Conservation (phyloP, 2,113 vertebrate genomes). For the Gymnocephalus cernua region DNA sequence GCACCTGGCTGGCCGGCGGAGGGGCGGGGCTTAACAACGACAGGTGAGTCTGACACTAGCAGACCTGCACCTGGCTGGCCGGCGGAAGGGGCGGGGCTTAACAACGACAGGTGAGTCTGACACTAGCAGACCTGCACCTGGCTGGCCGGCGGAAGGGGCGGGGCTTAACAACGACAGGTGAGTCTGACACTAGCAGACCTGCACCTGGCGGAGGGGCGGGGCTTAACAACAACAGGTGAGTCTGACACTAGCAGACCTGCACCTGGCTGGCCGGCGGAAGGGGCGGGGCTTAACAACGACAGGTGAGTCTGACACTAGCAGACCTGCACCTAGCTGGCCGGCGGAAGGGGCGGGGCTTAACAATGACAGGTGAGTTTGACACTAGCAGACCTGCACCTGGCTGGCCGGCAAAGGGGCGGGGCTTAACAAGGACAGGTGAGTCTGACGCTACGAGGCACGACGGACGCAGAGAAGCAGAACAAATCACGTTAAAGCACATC, state of each 20-base stretch:
- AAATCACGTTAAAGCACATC: too few species aligned
- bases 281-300: slow-evolving; percentile 21
- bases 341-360: slow-evolving; percentile 40
- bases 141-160: too few species aligned
- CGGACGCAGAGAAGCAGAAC: too few species aligned
- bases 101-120: not conserved
- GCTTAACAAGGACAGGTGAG: slow-evolving; percentile 3
- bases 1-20: too few species aligned
- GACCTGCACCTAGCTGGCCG: too few species aligned
- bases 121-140: too few species aligned
- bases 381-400: slow-evolving; percentile 5
- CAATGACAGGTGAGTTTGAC: slow-evolving; percentile 6
- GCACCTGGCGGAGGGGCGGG: too few species aligned
- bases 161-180: slow-evolving; percentile 6
- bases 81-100: slow-evolving; percentile 41
- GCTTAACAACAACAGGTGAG: slow-evolving; percentile 2
- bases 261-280: too few species aligned
- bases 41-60: slow-evolving; percentile 31
- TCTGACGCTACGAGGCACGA: slow-evolving; percentile 62
- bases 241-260: slow-evolving; percentile 39
- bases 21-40: slow-evolving; percentile 19
- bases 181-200: slow-evolving; percentile 38
- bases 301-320: slow-evolving; percentile 31
- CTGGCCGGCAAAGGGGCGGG: too few species aligned
- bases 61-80: too few species aligned